These are phyloP conservation scores for Eupithecia subfuscata DNA, from an alignment of 2,888 invertebrate genomes.

Conservation along the genomic window DNA sequence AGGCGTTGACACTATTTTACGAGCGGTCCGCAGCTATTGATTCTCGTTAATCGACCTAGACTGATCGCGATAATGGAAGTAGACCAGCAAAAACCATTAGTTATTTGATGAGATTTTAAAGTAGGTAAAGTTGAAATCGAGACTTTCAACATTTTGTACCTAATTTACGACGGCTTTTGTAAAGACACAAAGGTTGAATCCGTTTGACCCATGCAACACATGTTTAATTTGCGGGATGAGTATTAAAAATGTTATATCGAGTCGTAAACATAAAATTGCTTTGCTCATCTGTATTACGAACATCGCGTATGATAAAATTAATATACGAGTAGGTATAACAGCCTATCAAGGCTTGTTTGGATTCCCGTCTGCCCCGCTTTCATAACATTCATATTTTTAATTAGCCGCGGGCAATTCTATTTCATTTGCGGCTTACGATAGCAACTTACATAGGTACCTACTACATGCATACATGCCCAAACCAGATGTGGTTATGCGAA, in stretches of 20 bases:
- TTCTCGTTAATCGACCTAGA: constrained; percentile 59
- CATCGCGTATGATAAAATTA: constrained; percentile 38
- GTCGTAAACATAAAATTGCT: constrained; percentile 8
- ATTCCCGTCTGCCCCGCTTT: constrained; percentile 54
- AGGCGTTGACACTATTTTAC: constrained; percentile 81
- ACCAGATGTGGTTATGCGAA: constrained; percentile 71
- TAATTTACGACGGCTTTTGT: not conserved
- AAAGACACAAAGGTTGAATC: not conserved
- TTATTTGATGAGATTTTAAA: not conserved
- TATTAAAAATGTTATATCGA: constrained; percentile 11
- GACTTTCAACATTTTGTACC: not conserved
- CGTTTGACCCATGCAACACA: constrained; percentile 5
- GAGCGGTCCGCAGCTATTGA: constrained; percentile 69
- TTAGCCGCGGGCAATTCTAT: constrained; percentile 72
- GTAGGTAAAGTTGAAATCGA: not conserved
- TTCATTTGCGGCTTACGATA: constrained; percentile 71
- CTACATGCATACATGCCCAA: constrained; percentile 64
- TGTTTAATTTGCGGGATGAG: not conserved
- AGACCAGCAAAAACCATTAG: constrained; percentile 17
- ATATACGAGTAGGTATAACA: constrained; percentile 25
- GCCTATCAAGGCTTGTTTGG: constrained; percentile 47
- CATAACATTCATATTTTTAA: constrained; percentile 66
- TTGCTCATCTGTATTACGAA: constrained; percentile 1
- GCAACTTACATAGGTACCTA: constrained; percentile 53
- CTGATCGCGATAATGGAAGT: constrained; percentile 20